These are phyloP conservation scores for Pseudorhombus dupliciocellatus DNA, from an alignment of 2,113 vertebrate genomes.

Conservation along the genomic window DNA sequence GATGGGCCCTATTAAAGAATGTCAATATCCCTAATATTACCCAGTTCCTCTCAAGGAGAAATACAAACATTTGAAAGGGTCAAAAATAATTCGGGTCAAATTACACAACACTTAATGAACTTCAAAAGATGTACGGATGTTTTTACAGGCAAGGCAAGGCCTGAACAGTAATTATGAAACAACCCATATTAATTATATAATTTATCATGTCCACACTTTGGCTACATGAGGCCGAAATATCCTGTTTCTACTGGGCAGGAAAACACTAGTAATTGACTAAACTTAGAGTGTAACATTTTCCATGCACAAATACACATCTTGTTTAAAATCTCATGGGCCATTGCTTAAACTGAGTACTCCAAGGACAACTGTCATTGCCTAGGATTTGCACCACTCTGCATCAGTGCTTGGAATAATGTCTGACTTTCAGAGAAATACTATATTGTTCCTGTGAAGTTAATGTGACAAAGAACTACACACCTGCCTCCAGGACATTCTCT, in stretches of 20 bases:
- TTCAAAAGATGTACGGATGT: slow-evolving; percentile 75
- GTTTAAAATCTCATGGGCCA: slow-evolving; percentile 28
- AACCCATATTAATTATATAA: slow-evolving; percentile 78
- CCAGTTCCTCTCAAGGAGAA: slow-evolving; percentile 68
- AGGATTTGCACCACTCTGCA: slow-evolving; percentile 33
- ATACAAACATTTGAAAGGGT: slow-evolving; percentile 61
- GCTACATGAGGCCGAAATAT: slow-evolving; percentile 48
- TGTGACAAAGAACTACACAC: slow-evolving; percentile 18
- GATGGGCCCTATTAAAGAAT: slow-evolving; percentile 67
- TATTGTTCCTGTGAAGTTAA: slow-evolving; percentile 11
- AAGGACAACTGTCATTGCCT: slow-evolving; percentile 29
- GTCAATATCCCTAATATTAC: slow-evolving; percentile 74
- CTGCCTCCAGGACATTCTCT: slow-evolving; percentile 4
- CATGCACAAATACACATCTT: slow-evolving; percentile 28
- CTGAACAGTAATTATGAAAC: slow-evolving; percentile 78
- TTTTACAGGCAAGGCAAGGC: slow-evolving; percentile 71
- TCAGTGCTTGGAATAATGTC: slow-evolving; percentile 17
- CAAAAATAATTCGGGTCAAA: slow-evolving; percentile 71
- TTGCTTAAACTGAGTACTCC: slow-evolving; percentile 39
- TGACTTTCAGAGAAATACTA: slow-evolving; percentile 30
- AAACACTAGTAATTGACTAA: slow-evolving; percentile 49
- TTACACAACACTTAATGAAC: slow-evolving; percentile 74
- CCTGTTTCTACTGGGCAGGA: slow-evolving; percentile 49
- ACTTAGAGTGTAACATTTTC: slow-evolving; percentile 60
- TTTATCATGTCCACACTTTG: slow-evolving; percentile 78